A percentile compares a stretch with the other conserved stretches of the same genome.
Conservation (phyloP, 2,888 invertebrate genomes). For the Kryphioiulus occultus region DNA sequence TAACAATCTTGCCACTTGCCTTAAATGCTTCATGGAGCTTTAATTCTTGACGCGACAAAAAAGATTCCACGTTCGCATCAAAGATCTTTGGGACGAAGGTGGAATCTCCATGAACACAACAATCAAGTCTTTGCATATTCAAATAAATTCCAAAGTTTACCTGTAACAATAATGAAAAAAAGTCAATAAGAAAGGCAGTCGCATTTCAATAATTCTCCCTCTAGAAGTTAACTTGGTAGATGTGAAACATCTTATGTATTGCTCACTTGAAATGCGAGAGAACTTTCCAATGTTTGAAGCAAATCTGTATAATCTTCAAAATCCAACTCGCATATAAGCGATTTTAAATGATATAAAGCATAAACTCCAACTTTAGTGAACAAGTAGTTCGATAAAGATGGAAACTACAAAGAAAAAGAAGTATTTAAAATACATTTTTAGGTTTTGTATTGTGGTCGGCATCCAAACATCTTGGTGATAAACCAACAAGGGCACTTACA, state of each 20-base stretch:
- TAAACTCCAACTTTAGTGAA: neutral
- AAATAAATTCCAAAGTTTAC: constrained; percentile 21
- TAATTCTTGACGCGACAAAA: neutral
- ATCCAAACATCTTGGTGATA: too few species aligned
- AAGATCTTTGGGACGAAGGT: too few species aligned
- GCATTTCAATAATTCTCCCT: neutral
- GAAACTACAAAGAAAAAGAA: neutral
- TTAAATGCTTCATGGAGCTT: neutral
- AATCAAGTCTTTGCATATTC: neutral
- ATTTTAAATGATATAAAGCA: neutral
- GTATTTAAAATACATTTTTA: neutral
- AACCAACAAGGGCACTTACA: too few species aligned
- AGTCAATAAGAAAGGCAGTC: neutral
- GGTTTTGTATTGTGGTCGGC: too few species aligned
- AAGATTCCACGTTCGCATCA: neutral
- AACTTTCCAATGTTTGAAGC: neutral
- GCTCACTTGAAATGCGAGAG: neutral
- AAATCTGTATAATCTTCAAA: neutral
- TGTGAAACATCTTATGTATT: too few species aligned
- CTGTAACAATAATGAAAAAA: neutral
- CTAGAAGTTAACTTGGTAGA: neutral
- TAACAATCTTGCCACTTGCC: neutral
- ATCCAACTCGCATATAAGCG: neutral
- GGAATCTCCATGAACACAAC: neutral
- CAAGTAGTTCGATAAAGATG: neutral